These are phyloP conservation scores for Drosophila merina DNA, from an alignment of 2,888 invertebrate species.

Conservation along the genomic window DNA sequence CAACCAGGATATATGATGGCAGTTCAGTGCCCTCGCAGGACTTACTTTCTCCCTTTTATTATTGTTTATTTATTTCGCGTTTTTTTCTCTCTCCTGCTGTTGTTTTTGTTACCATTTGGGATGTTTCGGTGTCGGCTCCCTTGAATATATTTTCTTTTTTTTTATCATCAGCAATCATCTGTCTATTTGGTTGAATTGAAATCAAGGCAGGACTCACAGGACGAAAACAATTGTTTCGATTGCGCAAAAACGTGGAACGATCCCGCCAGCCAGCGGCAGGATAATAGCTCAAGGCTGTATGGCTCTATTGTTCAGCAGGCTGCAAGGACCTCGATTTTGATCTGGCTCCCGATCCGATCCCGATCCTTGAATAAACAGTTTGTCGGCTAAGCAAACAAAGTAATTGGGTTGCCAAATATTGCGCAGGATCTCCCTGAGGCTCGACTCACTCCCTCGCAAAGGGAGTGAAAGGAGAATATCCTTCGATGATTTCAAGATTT, in stretches of 20 bases:
- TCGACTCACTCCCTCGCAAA: constrained; percentile 13
- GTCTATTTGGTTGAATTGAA: constrained; percentile 25
- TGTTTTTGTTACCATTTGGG: constrained; percentile 19
- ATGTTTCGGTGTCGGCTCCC: neutral
- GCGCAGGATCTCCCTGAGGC: constrained; percentile 41
- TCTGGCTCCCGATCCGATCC: constrained; percentile 24
- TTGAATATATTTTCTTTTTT: neutral
- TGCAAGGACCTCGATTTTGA: neutral
- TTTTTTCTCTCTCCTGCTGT: constrained; percentile 5
- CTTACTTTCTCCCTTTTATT: constrained; percentile 4
- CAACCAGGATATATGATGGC: constrained; percentile 4
- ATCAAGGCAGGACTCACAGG: constrained; percentile 8
- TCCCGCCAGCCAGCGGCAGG: constrained; percentile 29
- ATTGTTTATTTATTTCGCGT: constrained; percentile 9
- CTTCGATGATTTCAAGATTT: constrained; percentile 54
- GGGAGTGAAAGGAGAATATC: neutral
- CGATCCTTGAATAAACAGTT: constrained; percentile 68
- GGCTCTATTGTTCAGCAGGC: constrained; percentile 62
- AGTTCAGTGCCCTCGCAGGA: constrained; percentile 52
- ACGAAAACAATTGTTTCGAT: constrained; percentile 72
- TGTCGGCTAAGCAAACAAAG: constrained; percentile 73
- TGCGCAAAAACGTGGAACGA: constrained; percentile 47
- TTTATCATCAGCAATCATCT: constrained; percentile 34
- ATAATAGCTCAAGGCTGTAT: constrained; percentile 77
- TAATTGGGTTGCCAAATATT: constrained; percentile 78